Base-by-base conservation (phyloP, 2,888 invertebrate genomes). In the Dyspetes luteomarginatus region DNA sequence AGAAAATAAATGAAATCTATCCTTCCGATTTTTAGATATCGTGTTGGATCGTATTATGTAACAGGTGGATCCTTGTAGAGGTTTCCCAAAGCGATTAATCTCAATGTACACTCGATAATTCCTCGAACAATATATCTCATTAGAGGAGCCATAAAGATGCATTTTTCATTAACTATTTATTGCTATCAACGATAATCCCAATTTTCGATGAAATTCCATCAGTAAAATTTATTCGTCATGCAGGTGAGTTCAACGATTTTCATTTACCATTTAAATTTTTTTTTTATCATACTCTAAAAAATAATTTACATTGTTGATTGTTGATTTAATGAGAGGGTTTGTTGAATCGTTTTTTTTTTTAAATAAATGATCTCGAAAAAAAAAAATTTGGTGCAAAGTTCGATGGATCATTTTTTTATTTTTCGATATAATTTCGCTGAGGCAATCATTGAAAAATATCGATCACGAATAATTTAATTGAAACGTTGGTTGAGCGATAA, bases 91-190 rank as follows among this genome's bases (percentile, higher is more conserved):
- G 71, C 52, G 71, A 82, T 74, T 80, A 60, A 80, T 75, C 73
- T 82, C 73, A 82, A 80, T 82, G 82, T 82, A 80, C 64, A 67
- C 77, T 72, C 58, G 67, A 74, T 79, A 73, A 74, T 76, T 82
- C 69, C 79, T 73, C 65, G 65, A 80, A 77, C 43, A 82, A 82
- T 82, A 80, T 82, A 82, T 79, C 60, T 77, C 64, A 65, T 60
- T 77, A 62, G 76, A 73, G 72, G 76, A 82, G 30, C 69, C 76
- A 65, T 65, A 64, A 58, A 43, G 9, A 28, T 2, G n/a, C 48
- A 67, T 69, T 62, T 17, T 48, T 67, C 73, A 62, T 76, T 62
- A 43, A 64, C 36, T 36, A 65, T 82, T 74, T 48, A 69, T 65
- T 56, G 48, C 19, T 65, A 7, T 45, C 48, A 7, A 68, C 50